Base-by-base conservation (phyloP, 1,140 invertebrate species). In the Drosophila subpulchrella region DNA sequence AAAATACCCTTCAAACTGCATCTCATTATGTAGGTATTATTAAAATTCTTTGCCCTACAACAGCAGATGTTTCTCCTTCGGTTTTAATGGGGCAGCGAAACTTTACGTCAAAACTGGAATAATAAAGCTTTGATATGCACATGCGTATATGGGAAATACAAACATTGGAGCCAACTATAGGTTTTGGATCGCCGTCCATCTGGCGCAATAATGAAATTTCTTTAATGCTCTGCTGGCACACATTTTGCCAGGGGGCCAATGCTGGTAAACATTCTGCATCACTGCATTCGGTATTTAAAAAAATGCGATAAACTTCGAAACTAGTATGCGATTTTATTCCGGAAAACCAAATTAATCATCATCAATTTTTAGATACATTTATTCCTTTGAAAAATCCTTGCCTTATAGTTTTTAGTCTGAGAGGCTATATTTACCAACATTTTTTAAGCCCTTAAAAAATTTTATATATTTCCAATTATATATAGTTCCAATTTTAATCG, bases 21-120 rank as follows among this genome's bases (percentile, higher is more conserved):
- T 60, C 83, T 86, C 78, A 81, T 86, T 81, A 80, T 62, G 27
- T 27, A 27, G 27, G 56, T 66, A 75, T 65, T 79, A 82, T 82
- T 82, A 82, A 86, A 67, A 57, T 54, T 68, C 12, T 55, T 54
- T 57, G 44, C 17, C 47, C 7, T 65, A 47, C 27, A 57, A 68
- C 58, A 38, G 55, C 78, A 76, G 71, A 51, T 81, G 78, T 57
- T 78, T 56, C 55, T 46, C 30, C 36, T 34, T 61, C 30, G 62
- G 46, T 75, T 78, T 65, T 48, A 48, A 60, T 56, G 51, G 39
- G 46, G 38, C 36, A 5, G 36, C 62, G 56, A 57, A 86, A 88
- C 83, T 79, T 86, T 88, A 50, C 32, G 42, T 46, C 55, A 59
- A 76, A 85, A 67, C 70, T 59, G 78, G 61, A 50, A 51, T 66